A percentile compares a stretch with the other conserved stretches of the same genome.
Evolutionary conservation across 2,888 invertebrate genomes (phyloP).

Genomic region (Noctua comes): DNA sequence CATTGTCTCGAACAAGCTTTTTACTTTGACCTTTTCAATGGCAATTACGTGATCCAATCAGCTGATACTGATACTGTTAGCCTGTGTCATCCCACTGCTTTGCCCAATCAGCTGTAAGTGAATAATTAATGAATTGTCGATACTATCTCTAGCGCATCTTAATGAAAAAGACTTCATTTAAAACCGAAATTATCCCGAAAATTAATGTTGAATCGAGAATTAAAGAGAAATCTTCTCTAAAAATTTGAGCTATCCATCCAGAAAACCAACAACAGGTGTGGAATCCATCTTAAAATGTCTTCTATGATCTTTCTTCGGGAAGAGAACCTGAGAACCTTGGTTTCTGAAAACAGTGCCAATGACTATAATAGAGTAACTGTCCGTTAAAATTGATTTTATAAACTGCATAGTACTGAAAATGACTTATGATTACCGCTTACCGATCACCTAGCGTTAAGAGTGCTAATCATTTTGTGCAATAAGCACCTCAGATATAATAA

Average conservation of each 20-base stretch:
- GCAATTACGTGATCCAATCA: constrained; percentile 34
- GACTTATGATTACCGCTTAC: constrained; percentile 38
- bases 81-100: no score
- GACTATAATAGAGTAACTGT: constrained; percentile 40
- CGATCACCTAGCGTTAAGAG: constrained; percentile 14
- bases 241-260: not conserved
- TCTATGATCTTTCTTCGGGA: not conserved
- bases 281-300: not conserved
- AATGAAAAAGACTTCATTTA: not conserved
- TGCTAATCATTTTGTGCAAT: constrained; percentile 47
- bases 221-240: not conserved
- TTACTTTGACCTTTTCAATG: constrained; percentile 39
- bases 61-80: no score
- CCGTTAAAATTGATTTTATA: constrained; percentile 54
- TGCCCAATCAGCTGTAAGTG: constrained; percentile 24
- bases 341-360: constrained; percentile 17
- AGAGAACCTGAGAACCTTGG: not conserved
- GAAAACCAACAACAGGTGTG: not conserved
- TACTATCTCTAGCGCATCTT: constrained; percentile 19
- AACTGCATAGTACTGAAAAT: constrained; percentile 46
- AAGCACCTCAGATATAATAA: constrained; percentile 29
- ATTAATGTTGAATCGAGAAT: not conserved
- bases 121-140: constrained; percentile 32
- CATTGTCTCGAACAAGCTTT: constrained; percentile 22
- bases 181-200: not conserved